Base-by-base conservation (phyloP, 2,888 invertebrate genomes). In the Amphipoea lucens region DNA sequence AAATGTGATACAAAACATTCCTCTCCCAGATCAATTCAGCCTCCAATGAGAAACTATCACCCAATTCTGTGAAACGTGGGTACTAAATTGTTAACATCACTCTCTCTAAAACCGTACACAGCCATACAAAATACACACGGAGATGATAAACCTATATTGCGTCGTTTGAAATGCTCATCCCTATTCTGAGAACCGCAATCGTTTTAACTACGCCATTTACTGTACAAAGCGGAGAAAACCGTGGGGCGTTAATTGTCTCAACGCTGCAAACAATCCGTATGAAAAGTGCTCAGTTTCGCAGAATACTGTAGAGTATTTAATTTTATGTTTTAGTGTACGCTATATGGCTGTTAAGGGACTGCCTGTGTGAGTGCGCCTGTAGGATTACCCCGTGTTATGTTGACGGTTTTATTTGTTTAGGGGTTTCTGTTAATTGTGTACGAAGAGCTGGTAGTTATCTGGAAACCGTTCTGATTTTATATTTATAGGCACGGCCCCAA, bases 121-220 rank as follows among this genome's bases (percentile, higher is more conserved):
- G 71, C 62, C 45, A 12, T 67, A 75, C 73, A 74, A 75, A 77
- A 85, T 54, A 71, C 29, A 82, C 87, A 81, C 73, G 65, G 74
- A 76, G 78, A 86, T 88, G 88, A 88, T 88, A 87, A 88, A 88
- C 86, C 86, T 81, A 87, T 78, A 83, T 84, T 71, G 75, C 82
- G 76, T 82, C 79, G 82, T 89, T 89, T 80, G 79, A 82, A 86
- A 81, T 79, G 82, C 80, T 86, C 88, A 85, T 89, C 88, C 85
- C 79, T 86, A 74, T 89, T 86, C 83, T 65, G 65, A 84, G 87
- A 82, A 85, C 89, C 89, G 84, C 89, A 89, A 88, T 88, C 87
- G 88, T 81, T 89, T 88, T 88, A 89, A 89, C 85, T 85, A 82
- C 88, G 75, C 82, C 89, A 88, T 88, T 89, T 88, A 85, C 86